Percentiles rank a stretch among this genome's conserved stretches.
Evolutionary conservation across 2,888 invertebrate genomes (phyloP).

Genomic region (Tortrix viridana): DNA sequence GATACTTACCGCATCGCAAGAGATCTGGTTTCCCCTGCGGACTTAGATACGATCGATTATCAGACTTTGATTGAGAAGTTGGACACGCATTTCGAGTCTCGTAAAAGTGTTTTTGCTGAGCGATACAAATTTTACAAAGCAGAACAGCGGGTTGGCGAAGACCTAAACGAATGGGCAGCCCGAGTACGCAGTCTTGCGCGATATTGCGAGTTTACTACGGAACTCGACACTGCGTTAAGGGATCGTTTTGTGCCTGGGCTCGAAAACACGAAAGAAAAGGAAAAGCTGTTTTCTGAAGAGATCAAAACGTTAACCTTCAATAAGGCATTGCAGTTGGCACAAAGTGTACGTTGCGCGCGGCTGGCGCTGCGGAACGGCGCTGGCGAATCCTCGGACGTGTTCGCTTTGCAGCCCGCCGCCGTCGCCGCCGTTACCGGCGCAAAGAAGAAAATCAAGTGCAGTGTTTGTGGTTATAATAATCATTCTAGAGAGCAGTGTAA

Average conservation of each 20-base stretch:
- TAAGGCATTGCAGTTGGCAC: conserved; percentile 40
- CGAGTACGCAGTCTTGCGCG: conserved; percentile 37
- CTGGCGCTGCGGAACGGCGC: conserved; percentile 8
- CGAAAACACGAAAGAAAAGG: conserved; percentile 38
- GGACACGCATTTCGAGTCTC: conserved; percentile 24
- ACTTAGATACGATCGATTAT: conserved; percentile 23
- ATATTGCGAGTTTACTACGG: conserved; percentile 31
- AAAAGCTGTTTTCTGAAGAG: conserved; percentile 38
- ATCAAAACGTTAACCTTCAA: conserved; percentile 32
- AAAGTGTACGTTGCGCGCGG: conserved; percentile 36
- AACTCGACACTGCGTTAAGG: conserved; percentile 33
- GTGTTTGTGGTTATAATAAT: conserved; percentile 32
- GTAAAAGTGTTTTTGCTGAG: conserved; percentile 34
- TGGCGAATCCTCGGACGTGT: not conserved
- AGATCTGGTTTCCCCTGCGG: conserved; percentile 36
- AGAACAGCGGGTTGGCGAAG: conserved; percentile 41
- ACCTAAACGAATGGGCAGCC: conserved; percentile 40
- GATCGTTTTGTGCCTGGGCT: conserved; percentile 43
- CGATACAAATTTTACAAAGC: conserved; percentile 36
- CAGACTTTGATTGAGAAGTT: not conserved
- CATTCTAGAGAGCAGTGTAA: conserved; percentile 27
- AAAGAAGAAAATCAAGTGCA: not conserved
- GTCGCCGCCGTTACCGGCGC: not conserved
- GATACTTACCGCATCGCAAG: conserved; percentile 41
- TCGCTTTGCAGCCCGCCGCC: not conserved